Conservation (phyloP, 37 sponge, comb jelly and placozoan species). For the Ephydatia muelleri region DNA sequence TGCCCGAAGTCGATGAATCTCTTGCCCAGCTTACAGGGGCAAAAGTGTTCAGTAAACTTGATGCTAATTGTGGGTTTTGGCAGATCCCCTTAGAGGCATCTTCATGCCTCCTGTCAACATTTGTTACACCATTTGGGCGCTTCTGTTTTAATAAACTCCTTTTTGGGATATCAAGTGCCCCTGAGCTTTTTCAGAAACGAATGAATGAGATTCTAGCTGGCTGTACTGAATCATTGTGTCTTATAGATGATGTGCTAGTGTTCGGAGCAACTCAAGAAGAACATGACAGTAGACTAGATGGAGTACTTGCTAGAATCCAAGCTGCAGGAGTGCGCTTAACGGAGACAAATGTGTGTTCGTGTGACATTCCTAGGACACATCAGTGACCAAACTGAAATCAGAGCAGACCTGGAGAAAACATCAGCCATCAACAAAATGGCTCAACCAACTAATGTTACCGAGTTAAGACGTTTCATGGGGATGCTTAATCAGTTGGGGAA, state of each 20-base stretch:
- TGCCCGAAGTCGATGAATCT: not conserved
- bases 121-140: not conserved
- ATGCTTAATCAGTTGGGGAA: slow-evolving; percentile 17
- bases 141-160: no score
- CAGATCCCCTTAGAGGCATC: slow-evolving; percentile 17
- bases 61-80: slow-evolving; percentile 41
- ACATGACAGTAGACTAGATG: slow-evolving; percentile 7
- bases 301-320: slow-evolving; percentile 3
- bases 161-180: no score
- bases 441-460: not conserved
- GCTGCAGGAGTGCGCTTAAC: slow-evolving; percentile 5
- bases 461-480: slow-evolving; percentile 19
- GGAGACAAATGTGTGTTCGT: no score
- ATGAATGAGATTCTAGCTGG: slow-evolving; percentile 18
- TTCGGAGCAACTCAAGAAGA: not conserved
- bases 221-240: not conserved
- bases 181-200: no score
- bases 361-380: slow-evolving; percentile 37
- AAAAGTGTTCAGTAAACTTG: slow-evolving; percentile 15
- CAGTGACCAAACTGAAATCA: slow-evolving; percentile 5
- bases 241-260: slow-evolving; percentile 20
- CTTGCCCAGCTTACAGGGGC: slow-evolving; percentile 27
- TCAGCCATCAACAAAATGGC: slow-evolving; percentile 5
- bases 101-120: not conserved
- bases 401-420: slow-evolving; percentile 19